These are phyloP conservation scores for Rhincodon typus DNA, from an alignment of 2,797 vertebrate genomes.

Conservation along the genomic window DNA sequence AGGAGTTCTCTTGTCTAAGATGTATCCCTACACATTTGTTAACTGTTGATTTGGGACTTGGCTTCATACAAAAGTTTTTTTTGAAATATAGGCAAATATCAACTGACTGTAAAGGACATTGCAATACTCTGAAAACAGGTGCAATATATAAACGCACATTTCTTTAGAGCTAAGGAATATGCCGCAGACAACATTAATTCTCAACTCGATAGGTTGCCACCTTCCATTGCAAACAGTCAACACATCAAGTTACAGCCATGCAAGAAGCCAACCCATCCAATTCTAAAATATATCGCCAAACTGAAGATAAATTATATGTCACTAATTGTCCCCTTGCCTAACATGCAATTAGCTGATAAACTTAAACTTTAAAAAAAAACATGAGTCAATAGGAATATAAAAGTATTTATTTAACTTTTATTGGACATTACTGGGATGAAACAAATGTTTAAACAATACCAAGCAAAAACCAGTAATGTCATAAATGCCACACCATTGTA, in stretches of 20 bases:
- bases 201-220: not conserved
- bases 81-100: not conserved
- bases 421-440: not conserved
- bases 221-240: not conserved
- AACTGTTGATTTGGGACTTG: not conserved
- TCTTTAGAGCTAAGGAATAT: not conserved
- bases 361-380: not conserved
- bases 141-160: not conserved
- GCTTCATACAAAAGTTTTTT: not conserved
- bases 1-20: not conserved
- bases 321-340: not conserved
- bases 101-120: not conserved
- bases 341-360: not conserved
- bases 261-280: not conserved
- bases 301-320: not conserved
- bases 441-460: too few relatives aligned
- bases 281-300: not conserved
- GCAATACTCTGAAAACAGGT: not conserved
- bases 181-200: not conserved
- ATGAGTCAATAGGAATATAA: not conserved
- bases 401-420: not conserved
- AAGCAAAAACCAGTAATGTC: not conserved
- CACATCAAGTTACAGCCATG: not conserved
- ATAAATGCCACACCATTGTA: not conserved
- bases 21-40: not conserved